A percentile compares a stretch with the other conserved stretches of the same genome.
These are phyloP conservation scores for Eupithecia insigniata DNA, from an alignment of 2,888 invertebrate genomes.

Conservation along the genomic window DNA sequence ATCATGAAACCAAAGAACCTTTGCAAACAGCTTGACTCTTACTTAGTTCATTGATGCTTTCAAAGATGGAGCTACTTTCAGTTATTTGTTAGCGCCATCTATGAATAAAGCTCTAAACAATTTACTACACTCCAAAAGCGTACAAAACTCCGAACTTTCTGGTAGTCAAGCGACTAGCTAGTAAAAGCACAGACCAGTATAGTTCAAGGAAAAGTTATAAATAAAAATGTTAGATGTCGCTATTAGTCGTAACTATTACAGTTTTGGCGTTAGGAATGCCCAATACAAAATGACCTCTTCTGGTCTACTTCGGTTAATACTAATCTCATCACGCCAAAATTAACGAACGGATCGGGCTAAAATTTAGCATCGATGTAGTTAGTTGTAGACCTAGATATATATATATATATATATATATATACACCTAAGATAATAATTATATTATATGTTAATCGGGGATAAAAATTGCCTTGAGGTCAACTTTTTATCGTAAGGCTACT, in stretches of 20 bases:
- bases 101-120: background rate
- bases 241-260: constrained; percentile 4
- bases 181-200: background rate
- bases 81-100: constrained; percentile 18
- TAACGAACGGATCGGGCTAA: background rate
- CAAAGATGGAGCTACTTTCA: constrained; percentile 18
- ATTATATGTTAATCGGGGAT: no score
- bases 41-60: background rate
- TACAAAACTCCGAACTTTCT: background rate
- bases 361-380: background rate
- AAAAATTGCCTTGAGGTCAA: no score
- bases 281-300: background rate
- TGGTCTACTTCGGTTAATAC: background rate
- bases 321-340: background rate
- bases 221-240: constrained; percentile 20
- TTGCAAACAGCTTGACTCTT: background rate
- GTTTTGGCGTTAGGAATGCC: background rate
- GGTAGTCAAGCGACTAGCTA: background rate
- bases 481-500: background rate
- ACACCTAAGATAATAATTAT: no score
- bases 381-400: background rate
- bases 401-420: no score
- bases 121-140: background rate
- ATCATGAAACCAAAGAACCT: background rate
- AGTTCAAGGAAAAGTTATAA: background rate